A percentile compares a stretch with the other conserved stretches of the same genome.
These are phyloP conservation scores for Eristalis pertinax DNA, from an alignment of 2,888 invertebrate genomes.

Conservation along the genomic window DNA sequence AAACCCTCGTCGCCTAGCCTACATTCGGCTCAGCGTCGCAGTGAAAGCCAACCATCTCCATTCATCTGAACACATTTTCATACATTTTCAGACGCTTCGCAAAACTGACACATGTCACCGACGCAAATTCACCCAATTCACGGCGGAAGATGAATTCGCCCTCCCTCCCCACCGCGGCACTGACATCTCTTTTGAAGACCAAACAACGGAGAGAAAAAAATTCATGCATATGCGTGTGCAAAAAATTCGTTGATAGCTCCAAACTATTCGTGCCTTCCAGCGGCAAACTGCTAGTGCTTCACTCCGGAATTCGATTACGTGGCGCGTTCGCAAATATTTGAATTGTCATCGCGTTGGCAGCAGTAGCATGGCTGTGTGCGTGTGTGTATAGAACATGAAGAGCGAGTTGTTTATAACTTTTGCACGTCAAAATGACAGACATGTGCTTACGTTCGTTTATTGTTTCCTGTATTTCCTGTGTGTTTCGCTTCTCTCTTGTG, in stretches of 20 bases:
- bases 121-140: background rate
- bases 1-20: background rate
- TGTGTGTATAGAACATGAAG: background rate
- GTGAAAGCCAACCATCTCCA: background rate
- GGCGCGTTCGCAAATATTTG: constrained; percentile 55
- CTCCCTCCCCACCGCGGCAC: no score
- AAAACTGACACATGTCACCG: background rate
- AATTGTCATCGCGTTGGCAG: constrained; percentile 18
- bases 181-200: no score
- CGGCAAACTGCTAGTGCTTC: constrained; percentile 30
- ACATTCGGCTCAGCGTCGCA: background rate
- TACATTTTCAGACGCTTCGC: background rate
- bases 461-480: constrained; percentile 17
- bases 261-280: background rate
- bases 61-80: background rate
- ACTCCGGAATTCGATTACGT: constrained; percentile 37
- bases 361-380: background rate
- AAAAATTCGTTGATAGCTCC: background rate
- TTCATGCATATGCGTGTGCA: no score
- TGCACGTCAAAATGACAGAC: constrained; percentile 54
- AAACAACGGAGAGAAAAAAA: no score
- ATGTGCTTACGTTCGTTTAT: constrained; percentile 37
- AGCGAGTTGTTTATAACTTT: constrained; percentile 53
- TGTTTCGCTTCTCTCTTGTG: constrained; percentile 34
- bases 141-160: background rate